Evolutionary conservation across 2,113 vertebrate genomes (phyloP).

Genomic region (Paracyprichromis sp.): DNA sequence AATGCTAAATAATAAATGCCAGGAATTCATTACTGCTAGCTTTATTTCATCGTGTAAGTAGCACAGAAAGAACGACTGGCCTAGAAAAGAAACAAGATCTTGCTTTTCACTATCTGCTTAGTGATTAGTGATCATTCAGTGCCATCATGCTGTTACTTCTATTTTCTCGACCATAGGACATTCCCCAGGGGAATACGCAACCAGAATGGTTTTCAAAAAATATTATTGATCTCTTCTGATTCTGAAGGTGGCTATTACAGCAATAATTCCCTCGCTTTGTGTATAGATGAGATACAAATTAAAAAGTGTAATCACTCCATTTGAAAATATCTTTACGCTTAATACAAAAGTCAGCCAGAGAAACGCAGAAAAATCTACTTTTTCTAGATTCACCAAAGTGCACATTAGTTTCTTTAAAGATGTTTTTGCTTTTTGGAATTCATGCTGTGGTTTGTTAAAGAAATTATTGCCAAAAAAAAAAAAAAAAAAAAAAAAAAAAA

Average conservation of each 20-base stretch:
- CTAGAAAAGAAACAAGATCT: constrained; percentile 43
- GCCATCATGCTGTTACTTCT: constrained; percentile 34
- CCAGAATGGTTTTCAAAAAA: constrained; percentile 63
- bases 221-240: constrained; percentile 54
- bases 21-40: constrained; percentile 31
- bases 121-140: constrained; percentile 55
- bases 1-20: constrained; percentile 19
- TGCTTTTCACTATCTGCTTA: constrained; percentile 45
- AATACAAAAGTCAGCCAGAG: neutral
- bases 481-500: no score
- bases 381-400: neutral
- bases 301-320: constrained; percentile 4
- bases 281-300: constrained; percentile 7
- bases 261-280: constrained; percentile 20
- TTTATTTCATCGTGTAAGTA: constrained; percentile 9
- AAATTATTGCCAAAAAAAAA: neutral
- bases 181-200: constrained; percentile 36
- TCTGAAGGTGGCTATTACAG: constrained; percentile 14
- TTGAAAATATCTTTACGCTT: neutral
- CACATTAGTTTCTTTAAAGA: neutral
- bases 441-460: neutral
- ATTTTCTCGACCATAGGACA: constrained; percentile 35
- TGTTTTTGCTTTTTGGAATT: neutral
- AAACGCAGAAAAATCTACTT: neutral
- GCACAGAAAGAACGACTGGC: neutral